phyloP scores from a whole-genome alignment of 2,888 invertebrate species.

The Dyspetes luteomarginatus region DNA sequence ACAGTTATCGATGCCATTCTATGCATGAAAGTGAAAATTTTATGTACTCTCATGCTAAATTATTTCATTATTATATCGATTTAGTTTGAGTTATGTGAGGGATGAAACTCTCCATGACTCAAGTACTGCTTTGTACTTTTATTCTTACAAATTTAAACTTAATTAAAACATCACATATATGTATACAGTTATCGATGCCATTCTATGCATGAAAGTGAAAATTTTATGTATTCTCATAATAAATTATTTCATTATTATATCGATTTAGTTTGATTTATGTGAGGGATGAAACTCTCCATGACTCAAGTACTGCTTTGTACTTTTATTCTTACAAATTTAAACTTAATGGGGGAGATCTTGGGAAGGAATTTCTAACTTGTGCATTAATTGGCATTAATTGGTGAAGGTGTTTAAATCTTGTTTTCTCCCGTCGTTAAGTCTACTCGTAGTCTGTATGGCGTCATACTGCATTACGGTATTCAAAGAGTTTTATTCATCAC shows the following conservation, averaged over 20 bases:
- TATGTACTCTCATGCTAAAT: not conserved
- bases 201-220: not conserved
- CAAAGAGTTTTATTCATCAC: not conserved
- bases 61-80: not conserved
- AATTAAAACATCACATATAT: no score
- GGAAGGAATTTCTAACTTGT: no score
- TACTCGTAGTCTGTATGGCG: not conserved
- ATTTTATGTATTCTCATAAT: not conserved
- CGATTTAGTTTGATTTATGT: no score
- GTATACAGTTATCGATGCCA: not conserved
- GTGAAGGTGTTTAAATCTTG: constrained; percentile 44
- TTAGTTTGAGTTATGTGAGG: no score
- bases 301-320: no score
- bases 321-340: no score
- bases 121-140: no score
- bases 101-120: no score
- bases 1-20: not conserved
- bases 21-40: not conserved
- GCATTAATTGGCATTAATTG: constrained; percentile 29
- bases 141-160: no score
- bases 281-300: no score
- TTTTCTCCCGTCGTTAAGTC: not conserved
- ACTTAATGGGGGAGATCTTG: no score
- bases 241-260: not conserved
- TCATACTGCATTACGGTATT: constrained; percentile 19